Conservation (phyloP, 2,888 invertebrate genomes). For the Argyresthia albistria region DNA sequence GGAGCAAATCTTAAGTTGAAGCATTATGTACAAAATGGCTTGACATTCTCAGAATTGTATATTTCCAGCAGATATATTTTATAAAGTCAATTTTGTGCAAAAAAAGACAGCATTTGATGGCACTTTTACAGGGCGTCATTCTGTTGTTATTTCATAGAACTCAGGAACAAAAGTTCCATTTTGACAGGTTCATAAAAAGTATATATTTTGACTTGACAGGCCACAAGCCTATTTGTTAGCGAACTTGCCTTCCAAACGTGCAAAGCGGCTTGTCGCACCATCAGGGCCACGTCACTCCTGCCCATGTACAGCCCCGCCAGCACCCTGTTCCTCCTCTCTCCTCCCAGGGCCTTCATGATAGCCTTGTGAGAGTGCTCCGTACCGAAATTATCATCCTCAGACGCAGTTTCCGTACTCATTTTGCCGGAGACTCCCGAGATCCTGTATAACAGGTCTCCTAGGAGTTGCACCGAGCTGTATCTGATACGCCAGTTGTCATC, state of each 20-base stretch:
- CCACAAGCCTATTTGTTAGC: no score
- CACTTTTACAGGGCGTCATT: no score
- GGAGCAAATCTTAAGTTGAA: no score
- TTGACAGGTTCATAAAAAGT: no score
- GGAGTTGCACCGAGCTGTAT: slow-evolving; percentile 92
- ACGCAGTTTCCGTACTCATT: slow-evolving; percentile 98
- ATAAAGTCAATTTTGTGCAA: no score
- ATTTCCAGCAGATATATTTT: no score
- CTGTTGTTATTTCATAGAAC: no score
- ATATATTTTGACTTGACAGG: no score
- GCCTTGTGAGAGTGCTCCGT: slow-evolving; percentile 96
- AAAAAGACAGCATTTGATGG: no score
- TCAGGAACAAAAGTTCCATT: no score
- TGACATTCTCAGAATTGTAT: no score
- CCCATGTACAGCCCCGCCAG: slow-evolving; percentile 97
- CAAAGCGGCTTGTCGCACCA: slow-evolving; percentile 97
- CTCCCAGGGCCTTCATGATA: slow-evolving; percentile 90
- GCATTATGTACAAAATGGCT: no score
- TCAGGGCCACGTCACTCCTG: slow-evolving; percentile 94
- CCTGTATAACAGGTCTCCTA: slow-evolving; percentile 96
- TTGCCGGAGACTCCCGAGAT: slow-evolving; percentile 98
- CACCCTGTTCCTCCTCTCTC: slow-evolving; percentile 92
- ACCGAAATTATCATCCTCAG: slow-evolving; percentile 99
- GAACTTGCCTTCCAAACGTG: slow-evolving; percentile 97
- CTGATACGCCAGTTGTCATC: slow-evolving; percentile 99